Percentiles rank a stretch among this genome's conserved stretches.
These are phyloP conservation scores for Corythaixoides concolor DNA, from an alignment of 2,113 vertebrate genomes.

Conservation along the genomic window DNA sequence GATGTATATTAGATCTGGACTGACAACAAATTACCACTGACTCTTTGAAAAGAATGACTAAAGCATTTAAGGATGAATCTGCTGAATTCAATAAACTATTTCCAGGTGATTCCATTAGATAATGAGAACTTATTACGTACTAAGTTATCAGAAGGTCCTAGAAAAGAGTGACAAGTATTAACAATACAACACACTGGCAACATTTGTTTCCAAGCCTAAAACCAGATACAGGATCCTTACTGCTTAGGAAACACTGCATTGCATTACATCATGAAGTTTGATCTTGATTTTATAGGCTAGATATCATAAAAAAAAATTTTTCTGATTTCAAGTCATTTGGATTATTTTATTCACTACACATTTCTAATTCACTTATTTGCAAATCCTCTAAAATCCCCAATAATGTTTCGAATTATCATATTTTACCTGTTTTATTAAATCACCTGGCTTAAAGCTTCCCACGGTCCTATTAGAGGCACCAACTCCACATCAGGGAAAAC, in stretches of 20 bases:
- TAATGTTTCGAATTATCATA: background rate
- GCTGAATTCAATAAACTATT: constrained; percentile 47
- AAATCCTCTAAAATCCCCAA: background rate
- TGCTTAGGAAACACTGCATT: background rate
- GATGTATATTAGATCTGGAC: background rate
- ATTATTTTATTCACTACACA: background rate
- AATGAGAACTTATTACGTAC: constrained; percentile 31
- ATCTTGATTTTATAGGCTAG: background rate
- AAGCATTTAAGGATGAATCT: constrained; percentile 3
- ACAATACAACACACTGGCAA: background rate
- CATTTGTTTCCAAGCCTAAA: background rate
- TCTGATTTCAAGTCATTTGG: background rate
- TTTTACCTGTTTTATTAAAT: background rate
- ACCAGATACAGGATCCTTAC: background rate
- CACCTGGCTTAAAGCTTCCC: background rate
- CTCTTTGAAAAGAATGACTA: constrained; percentile 18
- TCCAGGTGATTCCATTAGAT: constrained; percentile 51
- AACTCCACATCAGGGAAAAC: background rate
- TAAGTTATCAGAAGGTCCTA: constrained; percentile 6
- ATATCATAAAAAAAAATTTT: background rate
- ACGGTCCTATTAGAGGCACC: background rate
- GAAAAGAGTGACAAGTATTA: background rate
- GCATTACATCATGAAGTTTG: background rate
- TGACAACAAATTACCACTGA: constrained; percentile 7
- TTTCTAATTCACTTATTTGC: background rate